Conservation (phyloP, 2,113 vertebrate species). For the Salvator merianae region DNA sequence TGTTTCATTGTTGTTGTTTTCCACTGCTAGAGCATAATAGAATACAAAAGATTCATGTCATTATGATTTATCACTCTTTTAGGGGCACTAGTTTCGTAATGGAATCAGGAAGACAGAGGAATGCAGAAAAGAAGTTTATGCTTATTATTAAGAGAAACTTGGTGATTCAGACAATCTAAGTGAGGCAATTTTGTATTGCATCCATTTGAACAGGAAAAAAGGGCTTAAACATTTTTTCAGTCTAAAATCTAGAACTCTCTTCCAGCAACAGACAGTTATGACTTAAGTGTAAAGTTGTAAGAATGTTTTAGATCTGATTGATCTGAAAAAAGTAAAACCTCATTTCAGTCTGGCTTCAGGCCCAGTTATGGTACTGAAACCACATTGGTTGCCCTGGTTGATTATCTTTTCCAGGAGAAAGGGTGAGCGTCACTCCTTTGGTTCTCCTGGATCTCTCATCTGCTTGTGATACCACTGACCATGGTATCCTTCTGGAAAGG, state of each 20-base stretch:
- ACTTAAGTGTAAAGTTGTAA: slow-evolving; percentile 25
- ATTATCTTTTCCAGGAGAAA: too few relatives aligned
- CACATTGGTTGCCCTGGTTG: too few relatives aligned
- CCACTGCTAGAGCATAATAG: slow-evolving; percentile 35
- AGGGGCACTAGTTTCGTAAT: slow-evolving; percentile 4
- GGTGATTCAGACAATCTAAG: slow-evolving; percentile 33
- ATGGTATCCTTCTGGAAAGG: too few relatives aligned
- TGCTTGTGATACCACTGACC: too few relatives aligned
- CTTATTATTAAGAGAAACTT: background rate
- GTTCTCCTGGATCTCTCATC: too few relatives aligned
- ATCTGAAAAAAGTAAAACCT: slow-evolving; percentile 58
- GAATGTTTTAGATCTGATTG: slow-evolving; percentile 55
- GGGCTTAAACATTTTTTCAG: background rate
- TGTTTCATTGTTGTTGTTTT: too few relatives aligned
- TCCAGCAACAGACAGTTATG: background rate
- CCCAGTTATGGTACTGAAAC: too few relatives aligned
- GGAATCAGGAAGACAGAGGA: slow-evolving; percentile 1
- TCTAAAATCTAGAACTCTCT: background rate
- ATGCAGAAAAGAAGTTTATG: slow-evolving; percentile 22
- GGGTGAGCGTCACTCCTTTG: too few relatives aligned
- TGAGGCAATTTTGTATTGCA: slow-evolving; percentile 20
- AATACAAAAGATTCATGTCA: background rate
- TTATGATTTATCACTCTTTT: slow-evolving; percentile 31
- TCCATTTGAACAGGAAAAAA: slow-evolving; percentile 23
- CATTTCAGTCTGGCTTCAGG: too few relatives aligned